phyloP scores from a whole-genome alignment of 92 coral and sea anemone genomes.

The Parazoanthus swiftii region DNA sequence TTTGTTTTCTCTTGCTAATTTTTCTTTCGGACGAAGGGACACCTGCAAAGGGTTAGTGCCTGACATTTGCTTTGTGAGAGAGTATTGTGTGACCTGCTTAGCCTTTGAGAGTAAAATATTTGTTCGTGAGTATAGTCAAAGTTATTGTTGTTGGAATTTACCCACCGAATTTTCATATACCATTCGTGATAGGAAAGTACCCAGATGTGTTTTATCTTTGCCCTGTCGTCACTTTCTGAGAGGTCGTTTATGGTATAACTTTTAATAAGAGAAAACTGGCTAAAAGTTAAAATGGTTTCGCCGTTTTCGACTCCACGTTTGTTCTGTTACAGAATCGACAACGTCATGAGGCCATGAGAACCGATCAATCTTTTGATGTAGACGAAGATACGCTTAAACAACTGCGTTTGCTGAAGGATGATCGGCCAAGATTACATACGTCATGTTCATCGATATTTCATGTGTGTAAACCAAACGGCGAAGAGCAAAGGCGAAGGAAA shows the following conservation, averaged over 20 bases:
- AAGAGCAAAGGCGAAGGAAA: background rate
- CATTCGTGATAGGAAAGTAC: too few species aligned
- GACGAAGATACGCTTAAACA: slow-evolving; percentile 41
- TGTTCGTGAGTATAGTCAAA: too few species aligned
- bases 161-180: too few species aligned
- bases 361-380: slow-evolving; percentile 48
- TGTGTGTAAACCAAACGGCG: background rate
- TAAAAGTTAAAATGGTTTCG: background rate
- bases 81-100: too few species aligned
- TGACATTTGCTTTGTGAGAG: too few species aligned
- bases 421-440: background rate
- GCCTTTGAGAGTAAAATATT: too few species aligned
- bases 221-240: too few species aligned
- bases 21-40: too few species aligned
- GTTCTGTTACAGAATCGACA: slow-evolving; percentile 19
- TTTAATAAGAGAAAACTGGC: background rate
- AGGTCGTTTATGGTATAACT: background rate
- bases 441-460: slow-evolving; percentile 14
- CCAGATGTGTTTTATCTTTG: too few species aligned
- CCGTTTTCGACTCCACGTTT: background rate
- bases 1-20: too few species aligned
- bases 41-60: too few species aligned
- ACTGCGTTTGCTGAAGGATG: slow-evolving; percentile 31
- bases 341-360: slow-evolving; percentile 11
- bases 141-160: too few species aligned